A percentile compares a stretch with the other conserved stretches of the same genome.
Conservation (phyloP, 2,113 vertebrate genomes). For the Hippolais icterina region DNA sequence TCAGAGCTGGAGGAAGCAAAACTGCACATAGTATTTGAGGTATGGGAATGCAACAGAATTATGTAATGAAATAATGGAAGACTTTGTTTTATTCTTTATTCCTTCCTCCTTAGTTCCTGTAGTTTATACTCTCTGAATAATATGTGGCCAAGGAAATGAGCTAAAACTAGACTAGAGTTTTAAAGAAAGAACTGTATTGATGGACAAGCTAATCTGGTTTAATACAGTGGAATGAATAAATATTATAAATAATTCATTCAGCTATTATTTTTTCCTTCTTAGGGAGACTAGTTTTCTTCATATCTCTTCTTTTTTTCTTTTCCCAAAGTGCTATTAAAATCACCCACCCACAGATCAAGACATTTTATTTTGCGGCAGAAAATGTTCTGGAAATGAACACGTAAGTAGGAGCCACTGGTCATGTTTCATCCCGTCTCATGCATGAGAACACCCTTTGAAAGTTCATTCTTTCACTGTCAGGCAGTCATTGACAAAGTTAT, state of each 20-base stretch:
- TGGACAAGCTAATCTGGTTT: neutral
- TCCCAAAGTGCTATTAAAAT: conserved; percentile 90
- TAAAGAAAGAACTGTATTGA: neutral
- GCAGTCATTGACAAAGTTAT: neutral
- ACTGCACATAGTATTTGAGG: neutral
- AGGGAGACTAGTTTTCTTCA: neutral
- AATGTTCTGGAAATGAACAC: conserved; percentile 89
- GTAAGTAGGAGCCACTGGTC: conserved; percentile 77
- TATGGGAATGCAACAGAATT: neutral
- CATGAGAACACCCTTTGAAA: neutral
- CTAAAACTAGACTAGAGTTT: neutral
- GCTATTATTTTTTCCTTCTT: neutral
- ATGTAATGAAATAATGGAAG: neutral
- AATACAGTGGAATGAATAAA: neutral
- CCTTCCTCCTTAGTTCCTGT: neutral
- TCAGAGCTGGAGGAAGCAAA: neutral
- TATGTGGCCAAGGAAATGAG: neutral
- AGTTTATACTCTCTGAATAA: neutral
- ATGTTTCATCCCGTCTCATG: neutral
- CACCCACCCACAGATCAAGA: conserved; percentile 91
- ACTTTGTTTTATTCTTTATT: neutral
- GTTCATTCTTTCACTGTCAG: neutral
- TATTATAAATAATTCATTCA: neutral
- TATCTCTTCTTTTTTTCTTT: neutral
- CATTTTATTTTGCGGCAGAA: conserved; percentile 96